Evolutionary conservation across 1,140 invertebrate species (phyloP).

Genomic region (Catajapyx aquilonaris): DNA sequence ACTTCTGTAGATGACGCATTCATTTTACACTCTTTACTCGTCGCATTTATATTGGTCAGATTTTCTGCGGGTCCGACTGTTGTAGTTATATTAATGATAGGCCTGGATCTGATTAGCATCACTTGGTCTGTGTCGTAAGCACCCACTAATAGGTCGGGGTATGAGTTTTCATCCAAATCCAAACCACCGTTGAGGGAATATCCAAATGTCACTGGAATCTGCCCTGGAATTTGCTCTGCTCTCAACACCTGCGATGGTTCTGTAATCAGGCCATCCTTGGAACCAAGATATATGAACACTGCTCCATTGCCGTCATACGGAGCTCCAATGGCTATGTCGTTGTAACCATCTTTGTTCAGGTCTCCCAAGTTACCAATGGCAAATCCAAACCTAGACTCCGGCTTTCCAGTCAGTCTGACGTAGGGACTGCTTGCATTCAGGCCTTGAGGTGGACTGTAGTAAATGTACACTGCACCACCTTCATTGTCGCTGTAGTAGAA

Average conservation of each 20-base stretch:
- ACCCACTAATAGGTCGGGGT: conserved; percentile 75
- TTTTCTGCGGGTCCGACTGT: conserved; percentile 35
- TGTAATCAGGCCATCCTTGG: conserved; percentile 41
- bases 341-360: conserved; percentile 73
- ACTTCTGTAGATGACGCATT: conserved; percentile 43
- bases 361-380: conserved; percentile 68
- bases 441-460: conserved; percentile 33
- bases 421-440: conserved; percentile 25
- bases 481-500: conserved; percentile 61
- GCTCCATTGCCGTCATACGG: conserved; percentile 67
- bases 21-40: conserved; percentile 39
- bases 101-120: conserved; percentile 49
- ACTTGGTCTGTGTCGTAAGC: conserved; percentile 62
- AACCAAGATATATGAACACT: conserved; percentile 73
- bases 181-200: conserved; percentile 71
- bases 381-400: conserved; percentile 65
- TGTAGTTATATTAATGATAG: conserved; percentile 60
- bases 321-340: conserved; percentile 76
- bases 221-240: conserved; percentile 25
- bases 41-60: conserved; percentile 58
- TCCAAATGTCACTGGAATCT: conserved; percentile 49
- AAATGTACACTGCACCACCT: conserved; percentile 81
- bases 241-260: conserved; percentile 53
- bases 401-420: conserved; percentile 36
- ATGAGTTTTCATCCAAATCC: conserved; percentile 78